Base-by-base conservation (phyloP, 1,140 invertebrate genomes). In the Melanaphis sacchari region DNA sequence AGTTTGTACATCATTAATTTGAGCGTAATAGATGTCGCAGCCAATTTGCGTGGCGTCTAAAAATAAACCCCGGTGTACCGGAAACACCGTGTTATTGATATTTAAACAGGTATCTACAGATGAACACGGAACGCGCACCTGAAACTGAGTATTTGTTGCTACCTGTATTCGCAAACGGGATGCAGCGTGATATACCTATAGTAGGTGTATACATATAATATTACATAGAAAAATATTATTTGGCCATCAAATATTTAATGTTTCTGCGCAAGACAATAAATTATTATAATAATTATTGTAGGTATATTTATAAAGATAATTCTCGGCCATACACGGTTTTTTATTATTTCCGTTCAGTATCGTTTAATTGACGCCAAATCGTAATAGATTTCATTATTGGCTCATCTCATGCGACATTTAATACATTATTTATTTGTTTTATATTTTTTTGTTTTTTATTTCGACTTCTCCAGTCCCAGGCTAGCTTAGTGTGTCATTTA, bases 1-100 rank as follows among this genome's bases (percentile, higher is more conserved):
- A 91, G 59, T 91, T 91, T 91, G 41, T 46, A 91, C 24, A 82
- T 31, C 66, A 91, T 91, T 91, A 91, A 91, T 91, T 91, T 82
- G 52, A 18, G 11, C 11, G 24, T 90, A 90, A 66, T 41, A 66
- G 41, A 82, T 49, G 90, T 91, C 66, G 59, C 66, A 46, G 76
- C 90, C 76, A 91, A 91, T 91, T 91, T 82, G 41, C 76, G 41
- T 24, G n/a, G 2, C 59, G 90, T 91, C 66, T 91, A 91, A 82
- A 91, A 91, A 91, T 91, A 91, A 91, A 82, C 43, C 43, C 31
- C 43, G 11, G 26, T 36, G 54, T 41, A 90, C 89, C 89, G 89
- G 89, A 90, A 90, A 90, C 89, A 41, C 43, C 54, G 89, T 36
- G 88, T 89, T 40, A 54, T 22, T 36, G n/a, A 2, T n/a, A 52